Conservation (phyloP, 2,113 vertebrate genomes). For the Siniperca knerii region DNA sequence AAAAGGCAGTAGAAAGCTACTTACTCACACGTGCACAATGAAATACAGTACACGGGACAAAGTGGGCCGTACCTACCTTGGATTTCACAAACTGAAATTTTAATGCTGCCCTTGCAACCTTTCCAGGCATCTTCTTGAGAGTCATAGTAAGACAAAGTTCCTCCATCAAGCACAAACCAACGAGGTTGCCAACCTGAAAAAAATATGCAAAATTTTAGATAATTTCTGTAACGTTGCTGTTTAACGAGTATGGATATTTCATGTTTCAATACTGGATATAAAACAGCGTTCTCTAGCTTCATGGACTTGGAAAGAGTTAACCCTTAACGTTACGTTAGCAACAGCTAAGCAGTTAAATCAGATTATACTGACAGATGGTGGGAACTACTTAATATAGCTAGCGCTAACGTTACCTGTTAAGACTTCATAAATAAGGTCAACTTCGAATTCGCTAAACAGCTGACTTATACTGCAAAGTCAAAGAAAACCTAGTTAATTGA, state of each 20-base stretch:
- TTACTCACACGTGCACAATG: not conserved
- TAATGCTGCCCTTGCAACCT: constrained; percentile 98
- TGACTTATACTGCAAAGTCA: not conserved
- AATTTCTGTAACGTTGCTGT: not conserved
- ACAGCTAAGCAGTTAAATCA: constrained; percentile 60
- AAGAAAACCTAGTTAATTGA: accelerated
- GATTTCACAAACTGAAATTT: constrained; percentile 98
- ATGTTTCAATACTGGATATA: not conserved
- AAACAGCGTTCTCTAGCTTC: not conserved
- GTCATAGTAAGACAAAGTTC: constrained; percentile 96
- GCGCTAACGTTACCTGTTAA: not conserved
- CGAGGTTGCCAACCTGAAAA: constrained; percentile 96
- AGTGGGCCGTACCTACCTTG: constrained; percentile 86
- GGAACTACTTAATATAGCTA: not conserved
- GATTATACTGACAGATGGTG: constrained; percentile 61
- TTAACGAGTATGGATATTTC: not conserved
- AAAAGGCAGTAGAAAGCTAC: not conserved
- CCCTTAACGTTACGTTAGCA: constrained; percentile 15
- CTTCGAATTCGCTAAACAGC: not conserved
- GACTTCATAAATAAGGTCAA: not conserved
- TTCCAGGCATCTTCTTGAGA: constrained; percentile 98
- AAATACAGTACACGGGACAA: not conserved
- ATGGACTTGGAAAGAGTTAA: constrained; percentile 15
- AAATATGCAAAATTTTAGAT: accelerated
- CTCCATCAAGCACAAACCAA: constrained; percentile 97